Percentiles rank a stretch among this genome's conserved stretches.
These are phyloP conservation scores for Palythoa grandiflora DNA, from an alignment of 92 coral and sea anemone genomes.

Conservation along the genomic window DNA sequence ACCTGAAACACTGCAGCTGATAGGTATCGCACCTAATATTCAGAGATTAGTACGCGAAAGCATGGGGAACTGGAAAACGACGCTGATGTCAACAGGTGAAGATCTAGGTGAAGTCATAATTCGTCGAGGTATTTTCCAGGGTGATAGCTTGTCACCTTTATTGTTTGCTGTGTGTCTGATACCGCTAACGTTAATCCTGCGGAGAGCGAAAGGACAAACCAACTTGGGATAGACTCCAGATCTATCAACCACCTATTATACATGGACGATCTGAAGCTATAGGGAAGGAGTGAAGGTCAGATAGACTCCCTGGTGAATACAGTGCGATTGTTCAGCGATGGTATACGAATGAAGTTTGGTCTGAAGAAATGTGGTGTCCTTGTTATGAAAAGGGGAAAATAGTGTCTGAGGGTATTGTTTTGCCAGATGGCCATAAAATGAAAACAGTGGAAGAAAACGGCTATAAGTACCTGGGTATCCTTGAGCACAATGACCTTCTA, in stretches of 20 bases:
- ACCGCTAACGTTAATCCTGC: conserved; percentile 44
- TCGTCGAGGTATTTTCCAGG: conserved; percentile 42
- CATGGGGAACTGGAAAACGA: conserved; percentile 61
- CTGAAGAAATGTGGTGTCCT: conserved; percentile 53
- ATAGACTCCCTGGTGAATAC: conserved; percentile 55
- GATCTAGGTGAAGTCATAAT: conserved; percentile 45
- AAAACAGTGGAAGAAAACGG: conserved; percentile 56
- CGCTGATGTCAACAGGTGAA: conserved; percentile 34
- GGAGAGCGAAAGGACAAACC: conserved; percentile 21
- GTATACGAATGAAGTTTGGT: conserved; percentile 49
- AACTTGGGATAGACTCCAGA: conserved; percentile 26
- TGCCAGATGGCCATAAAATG: conserved; percentile 47
- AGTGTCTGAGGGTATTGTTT: conserved; percentile 31
- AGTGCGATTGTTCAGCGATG: conserved; percentile 46
- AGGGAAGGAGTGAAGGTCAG: conserved; percentile 43
- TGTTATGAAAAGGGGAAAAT: conserved; percentile 40
- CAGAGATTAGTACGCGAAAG: conserved; percentile 22
- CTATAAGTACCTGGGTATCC: conserved; percentile 44
- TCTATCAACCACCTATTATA: conserved; percentile 48
- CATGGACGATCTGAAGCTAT: too few relatives aligned
- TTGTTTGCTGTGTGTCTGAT: conserved; percentile 51
- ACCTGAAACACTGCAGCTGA: conserved; percentile 16
- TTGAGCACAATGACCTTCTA: conserved; percentile 36
- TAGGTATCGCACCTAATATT: conserved; percentile 44
- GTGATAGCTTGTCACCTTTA: too few relatives aligned